Evolutionary conservation across 2,113 vertebrate genomes (phyloP).

Genomic region (Mormyrus iriodes): DNA sequence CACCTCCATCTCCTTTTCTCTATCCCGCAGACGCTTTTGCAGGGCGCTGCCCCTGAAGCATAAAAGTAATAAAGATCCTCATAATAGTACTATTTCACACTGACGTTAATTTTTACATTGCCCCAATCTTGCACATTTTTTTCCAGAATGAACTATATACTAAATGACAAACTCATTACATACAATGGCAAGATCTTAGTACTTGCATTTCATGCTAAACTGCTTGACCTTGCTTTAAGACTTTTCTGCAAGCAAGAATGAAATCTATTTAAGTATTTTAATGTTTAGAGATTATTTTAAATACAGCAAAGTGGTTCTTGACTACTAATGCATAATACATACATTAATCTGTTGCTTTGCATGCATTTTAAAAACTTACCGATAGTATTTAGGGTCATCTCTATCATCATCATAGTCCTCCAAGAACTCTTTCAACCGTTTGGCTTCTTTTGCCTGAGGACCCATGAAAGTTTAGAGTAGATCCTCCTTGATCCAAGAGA

Average conservation of each 20-base stretch:
- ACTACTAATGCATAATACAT: background rate
- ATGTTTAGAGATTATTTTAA: background rate
- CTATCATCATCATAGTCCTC: slow-evolving; percentile 98
- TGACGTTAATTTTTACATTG: background rate
- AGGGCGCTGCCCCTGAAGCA: slow-evolving; percentile 86
- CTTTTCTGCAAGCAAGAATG: background rate
- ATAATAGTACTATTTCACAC: background rate
- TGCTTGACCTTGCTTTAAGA: background rate
- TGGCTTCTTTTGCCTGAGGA: slow-evolving; percentile 88
- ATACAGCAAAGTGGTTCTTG: background rate
- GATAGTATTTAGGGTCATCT: slow-evolving; percentile 97
- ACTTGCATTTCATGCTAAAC: background rate
- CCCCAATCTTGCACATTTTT: background rate
- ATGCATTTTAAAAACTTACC: slow-evolving; percentile 53
- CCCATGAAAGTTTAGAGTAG: background rate
- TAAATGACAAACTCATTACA: background rate
- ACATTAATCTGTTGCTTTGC: background rate
- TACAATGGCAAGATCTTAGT: background rate
- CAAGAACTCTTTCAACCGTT: slow-evolving; percentile 93
- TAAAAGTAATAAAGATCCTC: background rate
- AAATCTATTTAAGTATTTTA: background rate
- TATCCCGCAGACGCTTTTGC: slow-evolving; percentile 91
- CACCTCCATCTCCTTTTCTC: slow-evolving; percentile 95
- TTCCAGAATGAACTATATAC: background rate
- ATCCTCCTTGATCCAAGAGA: background rate